A percentile compares a stretch with the other conserved stretches of the same genome.
Conservation (phyloP, 64 coral and sea anemone genomes). For the Montipora efflorescens region DNA sequence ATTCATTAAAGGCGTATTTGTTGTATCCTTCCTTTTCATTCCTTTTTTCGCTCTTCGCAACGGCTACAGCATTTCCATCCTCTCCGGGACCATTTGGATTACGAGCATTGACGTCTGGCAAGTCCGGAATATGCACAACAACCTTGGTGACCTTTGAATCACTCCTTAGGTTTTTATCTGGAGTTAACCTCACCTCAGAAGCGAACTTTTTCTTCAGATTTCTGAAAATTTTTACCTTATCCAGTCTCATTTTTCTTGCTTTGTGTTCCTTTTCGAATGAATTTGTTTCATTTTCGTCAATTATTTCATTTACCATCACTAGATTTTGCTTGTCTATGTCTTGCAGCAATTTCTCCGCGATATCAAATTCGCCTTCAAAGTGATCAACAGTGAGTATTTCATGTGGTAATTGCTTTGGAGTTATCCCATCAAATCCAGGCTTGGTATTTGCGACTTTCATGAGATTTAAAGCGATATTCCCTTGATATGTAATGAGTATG, state of each 20-base stretch:
- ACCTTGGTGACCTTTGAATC: background rate
- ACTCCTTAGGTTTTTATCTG: background rate
- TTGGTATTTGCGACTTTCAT: background rate
- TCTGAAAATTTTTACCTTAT: background rate
- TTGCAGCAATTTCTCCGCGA: background rate
- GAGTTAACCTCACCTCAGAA: background rate
- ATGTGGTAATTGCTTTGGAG: constrained; percentile 4
- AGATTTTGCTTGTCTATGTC: background rate
- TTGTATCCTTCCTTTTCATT: constrained; percentile 82
- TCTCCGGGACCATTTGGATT: constrained; percentile 87
- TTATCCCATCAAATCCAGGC: background rate
- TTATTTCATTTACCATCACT: constrained; percentile 22
- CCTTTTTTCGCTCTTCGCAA: constrained; percentile 60
- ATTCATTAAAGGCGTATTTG: constrained; percentile 87
- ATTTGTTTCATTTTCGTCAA: background rate
- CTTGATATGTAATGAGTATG: constrained; percentile 73
- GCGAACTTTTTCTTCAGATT: background rate
- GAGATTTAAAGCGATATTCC: constrained; percentile 39
- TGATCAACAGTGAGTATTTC: background rate
- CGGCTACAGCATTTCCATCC: constrained; percentile 50
- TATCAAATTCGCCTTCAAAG: constrained; percentile 3
- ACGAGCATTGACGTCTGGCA: constrained; percentile 1
- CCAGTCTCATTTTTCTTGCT: background rate
- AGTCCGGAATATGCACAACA: background rate
- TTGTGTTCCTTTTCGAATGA: background rate